Base-by-base conservation (phyloP, 2,797 vertebrate species). In the Centropyge bicolor region DNA sequence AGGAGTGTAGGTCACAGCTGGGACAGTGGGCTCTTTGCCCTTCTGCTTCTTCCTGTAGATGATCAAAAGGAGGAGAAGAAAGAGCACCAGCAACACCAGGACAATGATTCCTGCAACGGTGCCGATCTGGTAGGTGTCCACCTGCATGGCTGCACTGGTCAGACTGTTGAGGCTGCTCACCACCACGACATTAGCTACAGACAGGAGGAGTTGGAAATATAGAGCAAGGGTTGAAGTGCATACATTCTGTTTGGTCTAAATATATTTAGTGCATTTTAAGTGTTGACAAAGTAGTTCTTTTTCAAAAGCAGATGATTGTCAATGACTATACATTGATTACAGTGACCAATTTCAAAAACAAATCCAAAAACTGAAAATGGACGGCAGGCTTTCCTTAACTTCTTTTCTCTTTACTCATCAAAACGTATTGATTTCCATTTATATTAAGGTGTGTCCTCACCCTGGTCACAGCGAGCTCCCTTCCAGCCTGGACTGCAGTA, bases 401-500 rank as follows among this genome's bases (percentile, higher is more conserved):
- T 12, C 27, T 31, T 31, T 31, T 13, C 49, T 14, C 14, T 24
- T 59, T 31, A 48, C 9, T 2, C 31, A 57, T 45, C 20, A 4
- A 22, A 1, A 57, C 35, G 0, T 0, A 55, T 12, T 52, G n/a
- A n/a, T 31, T 31, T 38, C 4, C 2, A 48, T 24, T 49, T 43
- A 56, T 6, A 19, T 14, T n/a, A 3, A 48, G 9, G 16, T 31
- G 2, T 17, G 14, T 63, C 35, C 67, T 86, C 92, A 98, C 98
- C 97, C 96, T 99, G 97, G 81, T 99, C 98, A 90, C 98, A 99
- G 22, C 97, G 95, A 24, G 96, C 91, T 6, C 98, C 98, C 78
- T 97, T 99, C 98, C 98, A 99, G 70, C 98, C 98, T 0, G 97
- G 97, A 89, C 94, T 98, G 86, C 98, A 99, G 92, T 99, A 99